Base-by-base conservation (phyloP, 2,888 invertebrate genomes). In the Beris morrisii region DNA sequence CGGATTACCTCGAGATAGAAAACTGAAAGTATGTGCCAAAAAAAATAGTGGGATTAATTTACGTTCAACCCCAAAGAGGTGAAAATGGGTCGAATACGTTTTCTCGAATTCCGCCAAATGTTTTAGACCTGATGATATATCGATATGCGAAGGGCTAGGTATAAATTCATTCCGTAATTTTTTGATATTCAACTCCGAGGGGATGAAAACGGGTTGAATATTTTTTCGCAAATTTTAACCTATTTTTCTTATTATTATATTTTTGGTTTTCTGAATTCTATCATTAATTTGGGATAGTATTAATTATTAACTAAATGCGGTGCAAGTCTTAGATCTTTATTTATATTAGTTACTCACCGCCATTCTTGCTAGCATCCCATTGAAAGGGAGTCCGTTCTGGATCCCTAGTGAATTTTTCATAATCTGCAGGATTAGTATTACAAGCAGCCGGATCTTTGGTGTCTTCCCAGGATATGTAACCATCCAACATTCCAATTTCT, bases 401-500 rank as follows among this genome's bases (percentile, higher is more conserved):
- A 73, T 87, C 87, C 53, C 85, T 77, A 0, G 82, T 80, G 5
- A 75, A 79, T 5, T 75, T 30, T 6, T 78, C 70, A 71, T 80
- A 84, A 5, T 78, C 73, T 0, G 77, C 73, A 0, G 77, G 75
- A 58, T 85, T 84, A 0, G 82, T 81, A 59, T 82, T 83, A 68
- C 82, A 83, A 1, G 84, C 86, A 15, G 78, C 78, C 0, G 85
- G 83, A 74, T 85, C 87, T 1, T 82, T 75, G 0, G 83, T 80
- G 64, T 89, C 84, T 57, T 81, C 78, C 80, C 81, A 82, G 52
- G 78, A 75, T 12, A 83, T 77, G 64, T 71, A 78, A 1, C 79
- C 78, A 73, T 86, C 83, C 28, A 78, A 77, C 88, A 90, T 87
- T 0, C 86, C 89, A 28, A 91, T 82, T 75, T 91, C 90, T 73